These are phyloP conservation scores for Piaya cayana DNA, from an alignment of 2,113 vertebrate species.

Conservation along the genomic window DNA sequence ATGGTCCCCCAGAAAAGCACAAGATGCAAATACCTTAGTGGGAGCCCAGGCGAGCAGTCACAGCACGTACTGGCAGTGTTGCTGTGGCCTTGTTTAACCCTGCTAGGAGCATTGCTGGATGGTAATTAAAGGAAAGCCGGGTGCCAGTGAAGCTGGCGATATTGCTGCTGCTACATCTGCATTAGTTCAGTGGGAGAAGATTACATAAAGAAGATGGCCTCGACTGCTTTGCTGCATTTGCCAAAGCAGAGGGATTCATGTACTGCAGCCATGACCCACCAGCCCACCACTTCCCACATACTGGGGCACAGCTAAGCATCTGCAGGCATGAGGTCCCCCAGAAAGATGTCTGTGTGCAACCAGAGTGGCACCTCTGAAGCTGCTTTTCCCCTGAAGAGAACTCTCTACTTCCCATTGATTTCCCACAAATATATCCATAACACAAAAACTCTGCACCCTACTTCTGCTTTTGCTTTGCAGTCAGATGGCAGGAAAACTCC, in stretches of 20 bases:
- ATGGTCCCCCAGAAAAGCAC: not conserved
- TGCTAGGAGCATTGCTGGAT: not conserved
- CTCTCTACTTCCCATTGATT: not conserved
- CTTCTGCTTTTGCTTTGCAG: not conserved
- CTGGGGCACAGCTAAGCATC: rapidly evolving
- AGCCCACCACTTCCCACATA: rapidly evolving
- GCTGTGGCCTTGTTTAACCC: not conserved
- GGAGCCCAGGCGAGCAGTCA: not conserved
- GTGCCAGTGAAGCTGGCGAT: not conserved
- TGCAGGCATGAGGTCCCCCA: not conserved
- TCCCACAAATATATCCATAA: not conserved
- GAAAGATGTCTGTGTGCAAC: not conserved
- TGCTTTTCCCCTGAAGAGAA: not conserved
- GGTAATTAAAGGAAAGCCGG: not conserved
- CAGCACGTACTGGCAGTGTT: not conserved
- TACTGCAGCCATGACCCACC: rapidly evolving
- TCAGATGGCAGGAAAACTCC: not conserved
- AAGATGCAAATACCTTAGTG: not conserved
- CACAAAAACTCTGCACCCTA: not conserved
- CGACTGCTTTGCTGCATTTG: not conserved
- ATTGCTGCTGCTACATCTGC: not conserved
- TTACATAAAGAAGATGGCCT: not conserved
- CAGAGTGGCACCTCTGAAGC: not conserved
- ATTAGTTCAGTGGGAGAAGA: not conserved
- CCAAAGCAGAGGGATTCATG: not conserved